phyloP scores from a whole-genome alignment of 2,113 vertebrate genomes.

The Solea senegalensis region DNA sequence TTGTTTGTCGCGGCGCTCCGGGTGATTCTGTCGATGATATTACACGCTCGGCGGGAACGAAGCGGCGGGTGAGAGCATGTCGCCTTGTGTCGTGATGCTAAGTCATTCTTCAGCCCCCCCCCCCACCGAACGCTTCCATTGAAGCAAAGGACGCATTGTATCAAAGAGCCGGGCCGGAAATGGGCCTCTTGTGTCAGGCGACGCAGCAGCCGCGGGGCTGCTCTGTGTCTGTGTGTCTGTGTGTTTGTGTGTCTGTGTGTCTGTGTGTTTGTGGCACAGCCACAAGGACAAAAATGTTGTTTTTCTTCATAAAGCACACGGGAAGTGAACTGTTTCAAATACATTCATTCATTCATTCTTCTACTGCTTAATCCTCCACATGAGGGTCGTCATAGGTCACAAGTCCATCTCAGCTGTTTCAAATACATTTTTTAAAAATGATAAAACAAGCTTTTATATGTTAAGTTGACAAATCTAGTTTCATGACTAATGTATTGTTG shows the following conservation, averaged over 20 bases:
- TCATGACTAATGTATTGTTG: too few relatives aligned
- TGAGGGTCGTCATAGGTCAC: too few relatives aligned
- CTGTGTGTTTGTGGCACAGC: conserved; percentile 9
- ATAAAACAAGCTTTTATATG: too few relatives aligned
- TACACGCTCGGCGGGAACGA: conserved; percentile 14
- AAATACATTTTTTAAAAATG: too few relatives aligned
- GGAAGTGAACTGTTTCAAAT: neutral
- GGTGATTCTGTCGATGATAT: conserved; percentile 30
- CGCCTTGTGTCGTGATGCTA: conserved; percentile 24
- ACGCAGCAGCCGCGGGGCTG: conserved; percentile 30
- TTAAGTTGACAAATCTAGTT: too few relatives aligned
- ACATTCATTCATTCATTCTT: too few relatives aligned
- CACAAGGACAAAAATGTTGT: conserved; percentile 1
- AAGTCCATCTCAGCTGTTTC: too few relatives aligned
- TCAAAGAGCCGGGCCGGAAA: conserved; percentile 46
- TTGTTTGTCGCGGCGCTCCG: conserved; percentile 20
- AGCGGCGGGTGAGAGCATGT: conserved; percentile 13
- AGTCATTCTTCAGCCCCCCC: conserved; percentile 31
- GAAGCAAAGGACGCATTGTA: conserved; percentile 62
- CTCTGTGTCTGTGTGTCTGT: conserved; percentile 24
- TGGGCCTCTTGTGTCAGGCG: conserved; percentile 44
- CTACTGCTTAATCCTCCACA: too few relatives aligned
- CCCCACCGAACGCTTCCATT: conserved; percentile 45
- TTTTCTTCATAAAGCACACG: conserved; percentile 10
- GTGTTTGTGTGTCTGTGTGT: conserved; percentile 4